These are phyloP conservation scores for Alentia gelatinosa DNA, from an alignment of 2,888 invertebrate species.

Conservation along the genomic window DNA sequence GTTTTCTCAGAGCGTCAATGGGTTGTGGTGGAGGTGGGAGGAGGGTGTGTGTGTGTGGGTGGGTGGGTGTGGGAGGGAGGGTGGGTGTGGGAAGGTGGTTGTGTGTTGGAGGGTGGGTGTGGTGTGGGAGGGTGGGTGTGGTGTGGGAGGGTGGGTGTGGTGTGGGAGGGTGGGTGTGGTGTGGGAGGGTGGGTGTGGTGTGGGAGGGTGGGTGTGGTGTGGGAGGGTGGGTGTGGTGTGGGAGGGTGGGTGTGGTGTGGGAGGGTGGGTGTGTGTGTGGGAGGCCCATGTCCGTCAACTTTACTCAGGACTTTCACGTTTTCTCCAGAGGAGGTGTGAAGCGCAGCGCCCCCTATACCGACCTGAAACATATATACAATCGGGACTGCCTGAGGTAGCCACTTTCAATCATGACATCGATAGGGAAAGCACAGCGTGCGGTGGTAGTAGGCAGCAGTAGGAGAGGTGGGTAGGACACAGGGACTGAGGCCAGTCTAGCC, in stretches of 20 bases:
- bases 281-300: background rate
- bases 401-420: too few species aligned
- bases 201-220: background rate
- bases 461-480: too few species aligned
- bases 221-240: background rate
- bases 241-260: background rate
- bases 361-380: too few species aligned
- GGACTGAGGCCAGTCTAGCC: too few species aligned
- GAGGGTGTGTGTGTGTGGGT: background rate
- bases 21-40: background rate
- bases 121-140: background rate
- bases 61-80: background rate
- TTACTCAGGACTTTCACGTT: background rate
- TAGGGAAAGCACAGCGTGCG: too few species aligned
- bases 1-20: background rate
- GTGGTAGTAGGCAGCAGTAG: too few species aligned
- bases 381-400: too few species aligned
- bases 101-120: background rate
- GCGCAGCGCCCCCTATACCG: too few species aligned
- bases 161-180: background rate
- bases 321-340: too few species aligned
- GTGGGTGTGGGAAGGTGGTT: background rate
- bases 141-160: background rate
- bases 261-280: background rate
- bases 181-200: background rate